Conservation (phyloP, 1,140 invertebrate species). For the Elymnias hypermnestra region DNA sequence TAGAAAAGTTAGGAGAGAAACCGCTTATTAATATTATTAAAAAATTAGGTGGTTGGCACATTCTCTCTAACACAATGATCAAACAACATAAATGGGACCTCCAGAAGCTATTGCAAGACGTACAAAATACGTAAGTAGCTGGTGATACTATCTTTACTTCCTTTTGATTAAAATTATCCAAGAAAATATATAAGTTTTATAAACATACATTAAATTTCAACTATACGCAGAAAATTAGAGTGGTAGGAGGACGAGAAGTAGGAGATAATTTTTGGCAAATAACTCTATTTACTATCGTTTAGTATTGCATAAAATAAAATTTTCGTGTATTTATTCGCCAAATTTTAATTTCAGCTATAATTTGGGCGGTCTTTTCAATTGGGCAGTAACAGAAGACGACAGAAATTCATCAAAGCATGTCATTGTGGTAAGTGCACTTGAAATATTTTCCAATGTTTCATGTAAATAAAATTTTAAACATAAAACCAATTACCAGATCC, state of each 20-base stretch:
- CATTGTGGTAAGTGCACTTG: slow-evolving; percentile 82
- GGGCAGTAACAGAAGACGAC: slow-evolving; percentile 95
- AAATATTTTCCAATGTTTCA: slow-evolving; percentile 2
- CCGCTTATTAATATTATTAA: slow-evolving; percentile 88
- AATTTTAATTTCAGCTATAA: slow-evolving; percentile 79
- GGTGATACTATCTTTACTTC: too few relatives aligned
- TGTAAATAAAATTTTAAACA: too few relatives aligned
- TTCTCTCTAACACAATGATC: slow-evolving; percentile 68
- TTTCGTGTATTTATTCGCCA: too few relatives aligned
- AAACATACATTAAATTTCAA: too few relatives aligned
- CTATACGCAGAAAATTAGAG: too few relatives aligned
- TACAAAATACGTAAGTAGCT: slow-evolving; percentile 85
- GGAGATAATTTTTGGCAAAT: too few relatives aligned
- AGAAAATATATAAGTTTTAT: too few relatives aligned
- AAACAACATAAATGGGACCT: slow-evolving; percentile 81
- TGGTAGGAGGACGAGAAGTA: too few relatives aligned
- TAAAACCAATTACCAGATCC: too few relatives aligned
- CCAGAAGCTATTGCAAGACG: slow-evolving; percentile 84
- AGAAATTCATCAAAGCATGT: slow-evolving; percentile 92
- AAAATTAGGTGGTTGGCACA: slow-evolving; percentile 87
- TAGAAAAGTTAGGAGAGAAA: slow-evolving; percentile 82
- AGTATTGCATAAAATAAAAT: too few relatives aligned
- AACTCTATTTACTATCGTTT: too few relatives aligned
- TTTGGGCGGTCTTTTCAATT: slow-evolving; percentile 92
- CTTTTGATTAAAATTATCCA: too few relatives aligned